Evolutionary conservation across 2,113 vertebrate genomes (phyloP).

Genomic region (Thomomys bottae): DNA sequence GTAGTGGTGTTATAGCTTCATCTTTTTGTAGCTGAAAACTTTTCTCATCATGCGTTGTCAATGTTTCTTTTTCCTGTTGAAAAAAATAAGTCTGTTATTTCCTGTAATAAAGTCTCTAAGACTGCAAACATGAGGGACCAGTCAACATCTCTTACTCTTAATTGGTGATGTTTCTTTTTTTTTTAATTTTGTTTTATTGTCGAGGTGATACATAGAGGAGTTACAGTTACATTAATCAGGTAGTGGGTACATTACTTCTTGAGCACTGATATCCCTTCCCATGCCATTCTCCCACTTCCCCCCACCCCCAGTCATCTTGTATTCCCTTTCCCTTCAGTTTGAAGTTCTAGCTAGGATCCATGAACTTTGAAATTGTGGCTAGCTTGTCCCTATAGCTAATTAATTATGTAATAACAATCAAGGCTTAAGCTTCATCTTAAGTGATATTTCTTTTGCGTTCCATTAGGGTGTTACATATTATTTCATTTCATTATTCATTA

Average conservation of each 20-base stretch:
- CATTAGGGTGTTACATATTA: slow-evolving; percentile 4
- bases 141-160: neutral
- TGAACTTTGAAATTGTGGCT: too few relatives aligned
- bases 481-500: slow-evolving; percentile 36
- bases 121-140: neutral
- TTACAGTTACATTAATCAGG: too few relatives aligned
- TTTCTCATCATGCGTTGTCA: slow-evolving; percentile 70
- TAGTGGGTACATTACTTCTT: too few relatives aligned
- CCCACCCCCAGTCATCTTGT: too few relatives aligned
- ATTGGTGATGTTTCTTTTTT: neutral
- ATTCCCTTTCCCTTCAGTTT: too few relatives aligned
- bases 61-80: slow-evolving; percentile 78
- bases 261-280: too few relatives aligned
- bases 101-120: slow-evolving; percentile 8
- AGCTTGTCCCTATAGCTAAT: too few relatives aligned
- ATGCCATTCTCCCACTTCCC: too few relatives aligned
- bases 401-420: too few relatives aligned
- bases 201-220: neutral
- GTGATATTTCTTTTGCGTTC: neutral
- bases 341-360: too few relatives aligned
- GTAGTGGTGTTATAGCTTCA: slow-evolving; percentile 46
- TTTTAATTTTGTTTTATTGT: too few relatives aligned
- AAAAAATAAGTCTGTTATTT: slow-evolving; percentile 59
- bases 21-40: slow-evolving; percentile 82
- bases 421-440: too few relatives aligned